These are phyloP conservation scores for Mohoua ochrocephala DNA, from an alignment of 2,113 vertebrate species.

Conservation along the genomic window DNA sequence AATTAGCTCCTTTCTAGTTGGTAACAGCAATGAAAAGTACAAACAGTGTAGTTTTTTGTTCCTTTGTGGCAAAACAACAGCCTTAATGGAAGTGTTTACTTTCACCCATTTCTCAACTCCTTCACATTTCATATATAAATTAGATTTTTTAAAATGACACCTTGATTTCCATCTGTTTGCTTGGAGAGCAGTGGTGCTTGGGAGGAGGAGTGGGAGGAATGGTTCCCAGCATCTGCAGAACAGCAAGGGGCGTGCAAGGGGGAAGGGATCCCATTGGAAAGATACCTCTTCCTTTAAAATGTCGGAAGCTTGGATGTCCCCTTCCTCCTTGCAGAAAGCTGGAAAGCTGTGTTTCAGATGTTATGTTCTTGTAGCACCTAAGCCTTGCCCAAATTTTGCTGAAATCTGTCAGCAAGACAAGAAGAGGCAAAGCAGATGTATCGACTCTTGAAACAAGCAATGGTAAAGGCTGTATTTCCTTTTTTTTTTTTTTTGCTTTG, in stretches of 20 bases:
- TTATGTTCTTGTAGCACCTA: background rate
- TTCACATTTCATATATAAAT: background rate
- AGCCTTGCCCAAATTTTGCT: background rate
- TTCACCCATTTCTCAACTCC: background rate
- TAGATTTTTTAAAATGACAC: background rate
- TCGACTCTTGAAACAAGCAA: background rate
- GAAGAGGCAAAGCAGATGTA: background rate
- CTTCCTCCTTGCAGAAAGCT: background rate
- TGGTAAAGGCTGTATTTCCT: background rate
- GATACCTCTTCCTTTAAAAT: background rate
- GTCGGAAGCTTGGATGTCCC: background rate
- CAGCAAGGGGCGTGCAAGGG: background rate
- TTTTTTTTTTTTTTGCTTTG: background rate
- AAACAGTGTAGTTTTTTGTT: background rate
- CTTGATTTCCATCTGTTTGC: background rate
- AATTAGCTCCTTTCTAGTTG: background rate
- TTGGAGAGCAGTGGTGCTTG: background rate
- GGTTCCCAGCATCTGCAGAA: background rate
- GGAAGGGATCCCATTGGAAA: background rate
- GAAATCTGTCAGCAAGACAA: background rate
- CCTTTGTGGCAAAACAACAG: background rate
- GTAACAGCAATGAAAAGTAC: background rate
- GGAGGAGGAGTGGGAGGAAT: background rate
- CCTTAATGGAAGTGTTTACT: background rate
- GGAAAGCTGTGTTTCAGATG: background rate